phyloP scores from a whole-genome alignment of 2,888 invertebrate species.

The Syrphus vitripennis region DNA sequence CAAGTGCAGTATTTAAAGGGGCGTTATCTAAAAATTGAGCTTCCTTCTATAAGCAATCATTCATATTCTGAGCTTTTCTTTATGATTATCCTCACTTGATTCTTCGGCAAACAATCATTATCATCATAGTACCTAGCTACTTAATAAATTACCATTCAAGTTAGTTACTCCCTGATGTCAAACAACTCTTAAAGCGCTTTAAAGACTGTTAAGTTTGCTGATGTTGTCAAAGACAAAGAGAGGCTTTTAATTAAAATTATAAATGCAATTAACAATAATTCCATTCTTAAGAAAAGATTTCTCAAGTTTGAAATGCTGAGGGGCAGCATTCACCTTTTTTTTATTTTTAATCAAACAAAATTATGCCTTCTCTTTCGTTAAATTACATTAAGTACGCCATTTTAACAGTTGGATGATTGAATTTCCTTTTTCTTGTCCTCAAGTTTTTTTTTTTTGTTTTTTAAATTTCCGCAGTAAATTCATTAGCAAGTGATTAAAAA shows the following conservation, averaged over 20 bases:
- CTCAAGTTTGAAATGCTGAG: neutral
- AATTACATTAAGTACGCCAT: neutral
- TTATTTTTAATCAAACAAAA: constrained; percentile 6
- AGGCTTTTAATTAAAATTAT: neutral
- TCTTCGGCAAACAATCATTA: no score
- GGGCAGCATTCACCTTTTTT: no score
- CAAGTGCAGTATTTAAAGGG: no score
- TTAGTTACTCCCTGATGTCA: no score
- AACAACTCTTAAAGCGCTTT: no score
- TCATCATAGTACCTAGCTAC: no score
- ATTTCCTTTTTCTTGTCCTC: neutral
- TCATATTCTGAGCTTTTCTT: no score
- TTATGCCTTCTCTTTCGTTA: neutral
- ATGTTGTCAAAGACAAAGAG: neutral
- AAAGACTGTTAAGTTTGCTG: neutral
- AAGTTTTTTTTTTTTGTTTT: neutral
- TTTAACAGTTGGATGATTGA: constrained; percentile 4
- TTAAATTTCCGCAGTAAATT: neutral
- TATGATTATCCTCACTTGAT: no score
- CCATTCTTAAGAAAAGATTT: neutral
- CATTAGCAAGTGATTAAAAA: constrained; percentile 18
- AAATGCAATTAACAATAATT: neutral
- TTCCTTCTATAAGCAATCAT: no score
- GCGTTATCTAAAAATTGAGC: no score
- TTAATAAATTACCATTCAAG: no score